phyloP scores from a whole-genome alignment of 2,113 vertebrate species.

The Antechinus stuartii region DNA sequence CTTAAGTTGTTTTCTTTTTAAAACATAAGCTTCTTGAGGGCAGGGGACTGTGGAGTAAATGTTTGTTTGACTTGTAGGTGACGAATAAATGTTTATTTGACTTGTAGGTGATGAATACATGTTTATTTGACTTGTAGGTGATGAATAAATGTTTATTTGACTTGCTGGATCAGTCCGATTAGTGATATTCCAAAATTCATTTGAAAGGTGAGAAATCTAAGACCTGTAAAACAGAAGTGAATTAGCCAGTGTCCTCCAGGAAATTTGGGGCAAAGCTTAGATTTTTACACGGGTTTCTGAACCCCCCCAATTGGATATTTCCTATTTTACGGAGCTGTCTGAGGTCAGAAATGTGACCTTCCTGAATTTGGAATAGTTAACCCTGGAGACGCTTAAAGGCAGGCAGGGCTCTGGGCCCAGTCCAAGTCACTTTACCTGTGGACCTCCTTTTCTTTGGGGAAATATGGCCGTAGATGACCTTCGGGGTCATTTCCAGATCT shows the following conservation, averaged over 20 bases:
- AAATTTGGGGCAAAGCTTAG: neutral
- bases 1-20: neutral
- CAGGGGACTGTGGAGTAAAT: neutral
- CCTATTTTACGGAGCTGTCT: neutral
- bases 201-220: neutral
- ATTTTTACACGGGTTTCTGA: neutral
- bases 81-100: neutral
- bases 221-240: neutral
- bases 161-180: neutral
- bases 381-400: neutral
- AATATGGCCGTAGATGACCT: neutral
- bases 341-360: neutral
- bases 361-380: too few species aligned
- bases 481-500: neutral
- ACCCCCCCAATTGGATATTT: neutral
- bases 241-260: neutral
- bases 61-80: too few species aligned
- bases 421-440: neutral
- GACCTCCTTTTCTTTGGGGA: slow-evolving; percentile 52
- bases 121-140: too few species aligned
- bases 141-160: neutral
- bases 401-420: slow-evolving; percentile 29
- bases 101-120: too few species aligned
- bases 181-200: neutral
- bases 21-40: neutral